A percentile compares a stretch with the other conserved stretches of the same genome.
These are phyloP conservation scores for Tachyglossus aculeatus DNA, from an alignment of 2,797 vertebrate species.

Conservation along the genomic window DNA sequence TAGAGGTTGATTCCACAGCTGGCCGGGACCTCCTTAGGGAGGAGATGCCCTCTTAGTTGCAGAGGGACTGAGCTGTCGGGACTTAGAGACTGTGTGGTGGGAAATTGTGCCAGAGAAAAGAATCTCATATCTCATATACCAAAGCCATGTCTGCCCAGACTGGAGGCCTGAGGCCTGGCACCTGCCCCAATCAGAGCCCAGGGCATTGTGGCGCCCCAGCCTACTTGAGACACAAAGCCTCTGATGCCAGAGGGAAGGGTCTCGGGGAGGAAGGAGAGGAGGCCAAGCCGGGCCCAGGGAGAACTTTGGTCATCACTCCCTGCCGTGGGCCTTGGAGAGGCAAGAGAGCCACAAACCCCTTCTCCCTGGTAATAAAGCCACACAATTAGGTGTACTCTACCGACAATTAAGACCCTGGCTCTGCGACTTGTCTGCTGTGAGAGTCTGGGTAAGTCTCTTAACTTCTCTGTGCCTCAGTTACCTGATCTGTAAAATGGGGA, in stretches of 20 bases:
- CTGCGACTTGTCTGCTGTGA: not conserved
- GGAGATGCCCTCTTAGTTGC: too few relatives aligned
- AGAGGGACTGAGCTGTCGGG: too few relatives aligned
- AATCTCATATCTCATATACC: too few relatives aligned
- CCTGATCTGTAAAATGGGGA: too few relatives aligned
- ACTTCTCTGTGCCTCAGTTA: not conserved
- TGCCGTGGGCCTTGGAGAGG: too few relatives aligned
- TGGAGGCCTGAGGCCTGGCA: rapidly evolving
- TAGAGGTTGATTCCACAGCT: too few relatives aligned
- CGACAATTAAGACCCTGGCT: not conserved
- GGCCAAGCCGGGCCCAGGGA: too few relatives aligned
- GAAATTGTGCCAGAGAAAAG: too few relatives aligned
- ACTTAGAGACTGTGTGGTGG: too few relatives aligned
- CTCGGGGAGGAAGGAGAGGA: not conserved
- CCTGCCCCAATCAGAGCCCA: not conserved
- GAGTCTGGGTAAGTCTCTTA: not conserved
- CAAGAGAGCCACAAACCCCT: too few relatives aligned
- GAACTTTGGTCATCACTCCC: not conserved
- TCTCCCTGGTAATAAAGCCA: not conserved
- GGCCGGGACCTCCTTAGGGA: too few relatives aligned
- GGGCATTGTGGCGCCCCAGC: not conserved
- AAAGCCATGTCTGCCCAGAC: rapidly evolving
- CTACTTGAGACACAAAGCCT: too few relatives aligned
- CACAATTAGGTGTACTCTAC: not conserved
- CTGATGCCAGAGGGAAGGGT: not conserved